Conservation (phyloP, 2,888 invertebrate genomes). For the Chymomyza amoena region DNA sequence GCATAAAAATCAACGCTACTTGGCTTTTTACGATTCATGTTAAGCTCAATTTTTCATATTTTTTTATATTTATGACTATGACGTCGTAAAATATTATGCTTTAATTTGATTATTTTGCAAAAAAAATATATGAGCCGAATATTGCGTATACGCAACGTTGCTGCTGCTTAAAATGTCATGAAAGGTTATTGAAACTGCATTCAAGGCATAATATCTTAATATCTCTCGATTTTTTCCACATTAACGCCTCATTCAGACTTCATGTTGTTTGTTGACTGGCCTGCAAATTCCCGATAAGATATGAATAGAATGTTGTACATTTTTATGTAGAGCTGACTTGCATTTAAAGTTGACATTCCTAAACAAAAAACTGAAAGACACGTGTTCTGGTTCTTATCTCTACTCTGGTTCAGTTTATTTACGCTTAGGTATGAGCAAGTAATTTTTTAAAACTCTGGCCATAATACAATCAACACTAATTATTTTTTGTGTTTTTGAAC, state of each 20-base stretch:
- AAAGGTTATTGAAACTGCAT: conserved; percentile 57
- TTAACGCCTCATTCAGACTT: background rate
- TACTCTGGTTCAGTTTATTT: background rate
- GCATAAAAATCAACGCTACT: background rate
- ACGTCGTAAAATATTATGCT: conserved; percentile 72
- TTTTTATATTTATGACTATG: conserved; percentile 67
- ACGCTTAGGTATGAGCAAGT: background rate
- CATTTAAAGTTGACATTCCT: conserved; percentile 29
- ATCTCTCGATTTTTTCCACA: background rate
- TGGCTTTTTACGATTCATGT: conserved; percentile 24
- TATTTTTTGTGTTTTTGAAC: conserved; percentile 35
- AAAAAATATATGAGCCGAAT: conserved; percentile 13
- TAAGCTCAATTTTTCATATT: conserved; percentile 56
- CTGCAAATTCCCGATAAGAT: background rate
- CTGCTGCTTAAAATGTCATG: conserved; percentile 50
- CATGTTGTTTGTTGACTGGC: background rate
- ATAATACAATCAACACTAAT: conserved; percentile 48
- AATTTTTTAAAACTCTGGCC: background rate
- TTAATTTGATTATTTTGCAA: conserved; percentile 68
- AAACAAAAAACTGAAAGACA: background rate
- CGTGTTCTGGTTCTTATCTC: background rate
- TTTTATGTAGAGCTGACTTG: conserved; percentile 36
- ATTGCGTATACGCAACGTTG: conserved; percentile 55
- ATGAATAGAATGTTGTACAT: background rate
- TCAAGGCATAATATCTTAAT: background rate